Evolutionary conservation across 1,140 invertebrate genomes (phyloP).

Genomic region (Caenorhabditis remanei): DNA sequence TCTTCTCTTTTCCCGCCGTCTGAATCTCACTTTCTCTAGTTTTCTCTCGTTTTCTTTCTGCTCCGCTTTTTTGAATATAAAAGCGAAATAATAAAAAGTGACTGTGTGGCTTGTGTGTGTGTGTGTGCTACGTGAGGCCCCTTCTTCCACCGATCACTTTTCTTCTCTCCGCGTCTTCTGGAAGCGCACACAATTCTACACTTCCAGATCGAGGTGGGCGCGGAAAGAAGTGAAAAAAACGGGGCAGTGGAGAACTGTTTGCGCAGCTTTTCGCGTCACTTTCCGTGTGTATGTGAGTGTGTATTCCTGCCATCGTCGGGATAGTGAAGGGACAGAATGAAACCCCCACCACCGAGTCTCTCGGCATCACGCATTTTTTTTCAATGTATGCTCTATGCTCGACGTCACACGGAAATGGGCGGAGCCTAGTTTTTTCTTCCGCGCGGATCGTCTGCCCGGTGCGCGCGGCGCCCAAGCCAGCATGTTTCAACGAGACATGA

Average conservation of each 20-base stretch:
- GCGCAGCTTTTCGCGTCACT: slow-evolving; percentile 54
- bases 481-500: slow-evolving; percentile 55
- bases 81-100: slow-evolving; percentile 56
- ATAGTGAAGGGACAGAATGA: slow-evolving; percentile 20
- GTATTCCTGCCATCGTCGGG: slow-evolving; percentile 7
- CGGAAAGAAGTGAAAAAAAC: slow-evolving; percentile 1
- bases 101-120: slow-evolving; percentile 49
- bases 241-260: slow-evolving; percentile 21
- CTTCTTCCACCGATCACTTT: slow-evolving; percentile 30
- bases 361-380: slow-evolving; percentile 54
- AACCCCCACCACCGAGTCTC: slow-evolving; percentile 11
- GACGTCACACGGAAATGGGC: slow-evolving; percentile 50
- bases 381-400: slow-evolving; percentile 46
- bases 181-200: slow-evolving; percentile 47
- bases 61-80: slow-evolving; percentile 56
- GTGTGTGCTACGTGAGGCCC: slow-evolving; percentile 4
- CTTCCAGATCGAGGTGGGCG: slow-evolving; percentile 53
- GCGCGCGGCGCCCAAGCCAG: slow-evolving; percentile 33
- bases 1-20: slow-evolving; percentile 13
- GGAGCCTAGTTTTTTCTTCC: not conserved
- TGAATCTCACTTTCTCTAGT: slow-evolving; percentile 36
- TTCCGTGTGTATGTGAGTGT: slow-evolving; percentile 49
- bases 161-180: slow-evolving; percentile 53
- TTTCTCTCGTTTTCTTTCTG: slow-evolving; percentile 29
- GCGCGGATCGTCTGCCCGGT: slow-evolving; percentile 48